Evolutionary conservation across 2,797 vertebrate genomes (phyloP).

Genomic region (Zonotrichia albicollis): DNA sequence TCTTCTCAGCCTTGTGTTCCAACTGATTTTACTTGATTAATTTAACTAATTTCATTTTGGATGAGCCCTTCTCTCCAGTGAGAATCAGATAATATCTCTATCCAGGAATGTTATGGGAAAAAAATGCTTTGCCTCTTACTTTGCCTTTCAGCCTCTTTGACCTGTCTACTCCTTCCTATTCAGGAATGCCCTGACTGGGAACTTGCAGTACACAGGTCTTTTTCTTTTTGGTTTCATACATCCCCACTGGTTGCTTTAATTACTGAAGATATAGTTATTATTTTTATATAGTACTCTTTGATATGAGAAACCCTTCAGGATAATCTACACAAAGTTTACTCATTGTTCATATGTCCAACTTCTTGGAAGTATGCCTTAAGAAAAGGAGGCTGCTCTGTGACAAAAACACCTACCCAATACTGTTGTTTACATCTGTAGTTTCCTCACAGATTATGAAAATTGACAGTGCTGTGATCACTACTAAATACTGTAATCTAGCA

Average conservation of each 20-base stretch:
- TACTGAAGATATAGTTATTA: background rate
- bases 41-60: background rate
- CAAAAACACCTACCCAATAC: background rate
- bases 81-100: background rate
- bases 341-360: background rate
- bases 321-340: background rate
- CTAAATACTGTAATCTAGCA: background rate
- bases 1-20: background rate
- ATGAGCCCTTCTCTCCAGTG: background rate
- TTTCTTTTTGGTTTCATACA: background rate
- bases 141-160: background rate
- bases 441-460: background rate
- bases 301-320: background rate
- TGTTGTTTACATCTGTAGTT: background rate
- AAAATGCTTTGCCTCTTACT: background rate
- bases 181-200: background rate
- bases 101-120: background rate
- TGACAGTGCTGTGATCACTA: background rate
- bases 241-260: background rate
- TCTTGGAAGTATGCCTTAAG: background rate
- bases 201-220: background rate
- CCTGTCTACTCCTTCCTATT: background rate
- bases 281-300: background rate
- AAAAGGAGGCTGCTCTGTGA: background rate
- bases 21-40: background rate